phyloP scores from a whole-genome alignment of 2,888 invertebrate species.

The Amorpha juglandis region DNA sequence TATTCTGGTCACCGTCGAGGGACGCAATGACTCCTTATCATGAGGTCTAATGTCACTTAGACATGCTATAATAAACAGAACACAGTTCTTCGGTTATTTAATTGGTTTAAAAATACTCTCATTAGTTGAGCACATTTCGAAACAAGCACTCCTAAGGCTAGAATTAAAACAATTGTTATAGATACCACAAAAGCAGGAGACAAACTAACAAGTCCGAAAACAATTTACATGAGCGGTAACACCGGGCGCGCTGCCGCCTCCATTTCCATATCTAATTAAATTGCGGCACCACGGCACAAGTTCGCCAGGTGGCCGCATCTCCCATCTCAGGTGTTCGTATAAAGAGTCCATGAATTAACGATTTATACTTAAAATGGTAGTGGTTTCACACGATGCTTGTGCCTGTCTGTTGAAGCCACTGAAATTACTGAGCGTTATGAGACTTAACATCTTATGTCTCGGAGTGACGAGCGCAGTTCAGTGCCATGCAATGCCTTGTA shows the following conservation, averaged over 20 bases:
- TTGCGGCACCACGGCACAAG: conserved; percentile 55
- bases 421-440: too few species aligned
- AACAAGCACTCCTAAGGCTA: too few species aligned
- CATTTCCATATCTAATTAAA: conserved; percentile 69
- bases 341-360: conserved; percentile 21
- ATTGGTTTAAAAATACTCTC: too few species aligned
- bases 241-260: conserved; percentile 38
- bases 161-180: neutral
- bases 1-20: too few species aligned
- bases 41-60: too few species aligned
- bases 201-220: conserved; percentile 53
- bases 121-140: too few species aligned
- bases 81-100: too few species aligned
- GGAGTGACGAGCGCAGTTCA: too few species aligned
- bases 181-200: conserved; percentile 17
- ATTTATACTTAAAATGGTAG: neutral
- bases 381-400: neutral
- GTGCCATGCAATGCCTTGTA: too few species aligned
- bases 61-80: too few species aligned
- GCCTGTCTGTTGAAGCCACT: neutral
- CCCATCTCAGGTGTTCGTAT: conserved; percentile 20
- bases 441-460: too few species aligned
- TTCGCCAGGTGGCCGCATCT: conserved; percentile 51
- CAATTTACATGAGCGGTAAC: conserved; percentile 51
- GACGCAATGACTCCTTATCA: too few species aligned